These are phyloP conservation scores for Nothobranchius kuhntae DNA, from an alignment of 2,113 vertebrate species.

Conservation along the genomic window DNA sequence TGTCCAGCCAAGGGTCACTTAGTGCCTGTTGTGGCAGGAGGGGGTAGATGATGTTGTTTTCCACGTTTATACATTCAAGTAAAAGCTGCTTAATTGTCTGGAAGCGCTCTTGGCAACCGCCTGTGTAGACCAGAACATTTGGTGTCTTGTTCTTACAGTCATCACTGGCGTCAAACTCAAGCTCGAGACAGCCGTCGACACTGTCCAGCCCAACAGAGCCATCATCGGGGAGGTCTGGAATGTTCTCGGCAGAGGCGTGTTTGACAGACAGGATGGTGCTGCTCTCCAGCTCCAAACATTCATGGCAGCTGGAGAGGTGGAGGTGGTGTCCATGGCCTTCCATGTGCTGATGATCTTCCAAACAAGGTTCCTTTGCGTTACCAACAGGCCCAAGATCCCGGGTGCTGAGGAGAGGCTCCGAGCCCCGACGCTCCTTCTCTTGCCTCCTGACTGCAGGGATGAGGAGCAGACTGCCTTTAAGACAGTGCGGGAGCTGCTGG, in stretches of 20 bases:
- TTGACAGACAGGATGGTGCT: conserved; percentile 92
- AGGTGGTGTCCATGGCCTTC: conserved; percentile 77
- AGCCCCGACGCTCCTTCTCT: conserved; percentile 49
- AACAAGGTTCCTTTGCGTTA: conserved; percentile 11
- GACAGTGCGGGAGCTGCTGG: neutral
- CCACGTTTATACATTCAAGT: conserved; percentile 79
- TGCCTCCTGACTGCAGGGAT: conserved; percentile 14
- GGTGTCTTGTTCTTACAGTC: conserved; percentile 79
- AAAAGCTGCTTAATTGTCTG: conserved; percentile 74
- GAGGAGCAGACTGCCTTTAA: conserved; percentile 52
- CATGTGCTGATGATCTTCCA: conserved; percentile 61
- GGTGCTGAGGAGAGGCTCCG: conserved; percentile 37
- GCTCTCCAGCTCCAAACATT: conserved; percentile 91
- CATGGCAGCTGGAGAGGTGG: conserved; percentile 90
- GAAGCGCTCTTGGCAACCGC: conserved; percentile 69
- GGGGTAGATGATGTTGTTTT: conserved; percentile 84
- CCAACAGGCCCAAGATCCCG: conserved; percentile 4
- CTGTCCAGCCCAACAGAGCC: conserved; percentile 17
- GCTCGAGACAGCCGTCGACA: conserved; percentile 27
- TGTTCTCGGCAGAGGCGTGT: conserved; percentile 88
- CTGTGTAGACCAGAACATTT: conserved; percentile 88
- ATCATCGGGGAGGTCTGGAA: conserved; percentile 84
- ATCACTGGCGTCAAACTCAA: neutral
- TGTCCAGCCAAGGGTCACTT: conserved; percentile 88
- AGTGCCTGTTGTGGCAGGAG: conserved; percentile 81